A percentile compares a stretch with the other conserved stretches of the same genome.
These are phyloP conservation scores for Columba livia DNA, from an alignment of 2,113 vertebrate genomes.

Conservation along the genomic window DNA sequence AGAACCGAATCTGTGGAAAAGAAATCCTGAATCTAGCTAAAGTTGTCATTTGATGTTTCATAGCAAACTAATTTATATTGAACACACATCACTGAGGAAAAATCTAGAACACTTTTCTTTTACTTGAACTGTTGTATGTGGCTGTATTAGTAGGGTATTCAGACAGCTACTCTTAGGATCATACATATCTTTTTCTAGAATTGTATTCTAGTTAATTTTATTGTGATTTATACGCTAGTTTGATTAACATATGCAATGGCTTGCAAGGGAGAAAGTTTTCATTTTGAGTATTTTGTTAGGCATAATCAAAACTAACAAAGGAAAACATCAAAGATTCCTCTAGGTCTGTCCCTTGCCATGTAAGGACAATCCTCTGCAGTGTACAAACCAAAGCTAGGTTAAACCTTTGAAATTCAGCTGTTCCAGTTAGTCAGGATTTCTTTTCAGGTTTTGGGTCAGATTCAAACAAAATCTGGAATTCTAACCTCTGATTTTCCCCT, in stretches of 20 bases:
- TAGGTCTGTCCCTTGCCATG: not conserved
- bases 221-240: slow-evolving; percentile 50
- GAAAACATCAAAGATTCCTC: not conserved
- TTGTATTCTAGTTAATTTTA: slow-evolving; percentile 19
- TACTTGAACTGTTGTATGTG: slow-evolving; percentile 8
- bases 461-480: not conserved
- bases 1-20: slow-evolving; percentile 37
- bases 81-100: slow-evolving; percentile 64
- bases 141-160: slow-evolving; percentile 26
- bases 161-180: slow-evolving; percentile 43
- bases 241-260: slow-evolving; percentile 37
- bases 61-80: slow-evolving; percentile 64
- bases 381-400: not conserved
- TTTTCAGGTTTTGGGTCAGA: not conserved
- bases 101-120: slow-evolving; percentile 61
- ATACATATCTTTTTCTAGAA: slow-evolving; percentile 14
- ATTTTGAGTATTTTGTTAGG: slow-evolving; percentile 19
- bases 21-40: slow-evolving; percentile 42
- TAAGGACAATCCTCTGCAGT: not conserved
- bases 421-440: not conserved
- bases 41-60: slow-evolving; percentile 67
- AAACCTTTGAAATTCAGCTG: not conserved
- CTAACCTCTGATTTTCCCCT: not conserved
- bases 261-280: slow-evolving; percentile 45
- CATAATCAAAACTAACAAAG: slow-evolving; percentile 34